Base-by-base conservation (phyloP, 2,888 invertebrate species). In the Lasius platythorax region DNA sequence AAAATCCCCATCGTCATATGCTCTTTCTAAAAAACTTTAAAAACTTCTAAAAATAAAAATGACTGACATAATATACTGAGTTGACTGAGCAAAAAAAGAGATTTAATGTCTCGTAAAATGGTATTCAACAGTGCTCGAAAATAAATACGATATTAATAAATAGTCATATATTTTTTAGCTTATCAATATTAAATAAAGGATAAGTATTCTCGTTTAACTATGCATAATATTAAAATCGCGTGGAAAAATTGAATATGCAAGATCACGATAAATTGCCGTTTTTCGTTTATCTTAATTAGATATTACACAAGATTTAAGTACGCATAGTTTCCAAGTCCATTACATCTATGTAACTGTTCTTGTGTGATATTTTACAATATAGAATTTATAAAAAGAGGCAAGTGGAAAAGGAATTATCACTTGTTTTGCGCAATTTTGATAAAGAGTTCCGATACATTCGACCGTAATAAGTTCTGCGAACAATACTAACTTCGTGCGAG, bases 401-500 rank as follows among this genome's bases (percentile, higher is more conserved):
- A 0, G 2, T 37, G 23, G 9, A 33, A 70, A 33, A n/a, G 9
- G 3, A 9, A 23, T 67, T 46, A 15, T 73, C 53, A 33, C 12
- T 28, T 56, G 37, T 11, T 37, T 73, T n/a, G 8, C 53, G 8
- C 6, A 37, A 73, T 5, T 73, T 28, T 23, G 0, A 15, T 1
- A 74, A 56, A 23, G 15, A 23, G 23, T 23, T 12, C 11, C 58
- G 28, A 2, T 33, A 28, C 0, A 33, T 15, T 67, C 28, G 5
- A 61, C 1, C 11, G 9, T 28, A 18, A 74, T 5, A 63, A 61
- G 8, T 23, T n/a, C 5, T 37, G 23, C 12, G 6, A 78, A n/a
- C 11, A 74, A 79, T 73, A 83, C 75, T 78, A 8, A 91, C 91
- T 81, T 61, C 63, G 72, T n/a, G 88, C 76, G 56, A 93, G 93